Conservation (phyloP, 53 echinoderm and acorn worm species). For the Mesocentrotus franciscanus region DNA sequence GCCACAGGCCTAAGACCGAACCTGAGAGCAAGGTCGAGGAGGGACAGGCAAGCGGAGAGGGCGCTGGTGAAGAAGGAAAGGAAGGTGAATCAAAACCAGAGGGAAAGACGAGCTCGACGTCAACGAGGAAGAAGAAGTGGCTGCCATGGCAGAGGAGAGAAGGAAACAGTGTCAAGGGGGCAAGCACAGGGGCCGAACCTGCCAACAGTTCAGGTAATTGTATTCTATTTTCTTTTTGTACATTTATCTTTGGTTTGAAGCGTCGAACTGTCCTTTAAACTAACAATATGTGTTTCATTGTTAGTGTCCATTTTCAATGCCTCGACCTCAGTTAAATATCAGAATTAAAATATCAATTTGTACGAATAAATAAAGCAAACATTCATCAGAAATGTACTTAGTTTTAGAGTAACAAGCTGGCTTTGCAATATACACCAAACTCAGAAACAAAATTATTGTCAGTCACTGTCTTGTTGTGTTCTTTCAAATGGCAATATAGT, state of each 20-base stretch:
- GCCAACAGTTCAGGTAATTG: conserved; percentile 58
- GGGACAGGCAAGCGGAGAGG: conserved; percentile 57
- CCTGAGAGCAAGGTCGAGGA: conserved; percentile 54
- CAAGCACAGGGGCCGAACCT: background rate
- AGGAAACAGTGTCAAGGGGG: conserved; percentile 64
- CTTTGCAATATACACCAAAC: too few relatives aligned
- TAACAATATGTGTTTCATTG: background rate
- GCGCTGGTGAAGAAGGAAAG: conserved; percentile 54
- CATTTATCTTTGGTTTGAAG: background rate
- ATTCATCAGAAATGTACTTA: too few relatives aligned
- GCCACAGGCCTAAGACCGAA: conserved; percentile 44
- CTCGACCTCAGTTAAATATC: too few relatives aligned
- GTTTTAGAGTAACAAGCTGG: too few relatives aligned
- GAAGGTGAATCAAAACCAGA: conserved; percentile 49
- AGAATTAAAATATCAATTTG: too few relatives aligned
- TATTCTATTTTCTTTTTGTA: background rate
- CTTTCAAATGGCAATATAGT: background rate
- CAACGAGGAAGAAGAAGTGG: conserved; percentile 70
- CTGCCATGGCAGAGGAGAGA: conserved; percentile 63
- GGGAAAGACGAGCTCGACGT: conserved; percentile 53
- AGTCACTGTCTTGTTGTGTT: background rate
- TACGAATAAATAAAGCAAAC: too few relatives aligned
- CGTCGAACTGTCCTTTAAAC: background rate
- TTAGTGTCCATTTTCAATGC: too few relatives aligned
- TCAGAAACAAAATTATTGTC: too few relatives aligned